These are phyloP conservation scores for Myxocyprinus asiaticus DNA, from an alignment of 2,113 vertebrate genomes.

Conservation along the genomic window DNA sequence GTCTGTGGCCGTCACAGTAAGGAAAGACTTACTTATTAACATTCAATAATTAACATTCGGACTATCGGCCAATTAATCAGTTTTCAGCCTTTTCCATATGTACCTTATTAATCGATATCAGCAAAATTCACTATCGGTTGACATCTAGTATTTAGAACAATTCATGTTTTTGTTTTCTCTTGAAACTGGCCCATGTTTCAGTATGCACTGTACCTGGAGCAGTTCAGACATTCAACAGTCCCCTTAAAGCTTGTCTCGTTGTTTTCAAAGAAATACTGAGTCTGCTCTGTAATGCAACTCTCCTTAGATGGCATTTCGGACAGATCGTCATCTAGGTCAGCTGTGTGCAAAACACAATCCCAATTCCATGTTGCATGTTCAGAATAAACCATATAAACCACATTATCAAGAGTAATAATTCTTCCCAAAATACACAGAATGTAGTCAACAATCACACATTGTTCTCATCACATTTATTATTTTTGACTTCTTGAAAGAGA, in stretches of 20 bases:
- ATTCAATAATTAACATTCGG: too few relatives aligned
- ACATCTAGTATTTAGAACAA: not conserved
- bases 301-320: conserved; percentile 79
- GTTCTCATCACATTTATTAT: not conserved
- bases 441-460: not conserved
- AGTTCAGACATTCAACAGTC: conserved; percentile 86
- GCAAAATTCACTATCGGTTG: too few relatives aligned
- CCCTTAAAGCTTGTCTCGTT: conserved; percentile 80
- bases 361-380: not conserved
- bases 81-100: too few relatives aligned
- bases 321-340: conserved; percentile 83
- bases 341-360: conserved; percentile 64
- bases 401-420: not conserved
- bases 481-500: not conserved
- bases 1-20: too few relatives aligned
- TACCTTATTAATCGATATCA: too few relatives aligned
- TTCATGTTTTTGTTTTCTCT: not conserved
- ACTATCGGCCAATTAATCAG: too few relatives aligned
- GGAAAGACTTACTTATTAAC: too few relatives aligned
- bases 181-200: not conserved
- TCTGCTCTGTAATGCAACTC: conserved; percentile 94
- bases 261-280: conserved; percentile 90
- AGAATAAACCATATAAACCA: not conserved
- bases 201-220: conserved; percentile 82
- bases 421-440: not conserved